Evolutionary conservation across 2,797 vertebrate genomes (phyloP).

Genomic region (Pangasius mekongensis): DNA sequence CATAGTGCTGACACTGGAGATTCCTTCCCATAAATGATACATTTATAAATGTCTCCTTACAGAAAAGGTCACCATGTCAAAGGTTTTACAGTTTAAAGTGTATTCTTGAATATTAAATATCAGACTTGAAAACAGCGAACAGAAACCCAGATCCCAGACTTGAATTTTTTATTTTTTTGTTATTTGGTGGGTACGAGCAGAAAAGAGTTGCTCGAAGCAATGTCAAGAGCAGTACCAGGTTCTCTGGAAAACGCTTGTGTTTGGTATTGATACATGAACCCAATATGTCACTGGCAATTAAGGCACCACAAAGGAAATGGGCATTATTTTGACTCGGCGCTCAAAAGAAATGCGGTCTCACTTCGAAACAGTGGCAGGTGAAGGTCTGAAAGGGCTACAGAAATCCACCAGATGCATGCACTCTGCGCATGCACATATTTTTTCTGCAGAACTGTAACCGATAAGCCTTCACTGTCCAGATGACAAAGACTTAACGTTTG

Average conservation of each 20-base stretch:
- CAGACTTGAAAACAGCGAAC: background rate
- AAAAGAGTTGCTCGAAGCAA: constrained; percentile 68
- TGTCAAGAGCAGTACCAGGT: constrained; percentile 73
- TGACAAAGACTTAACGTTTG: background rate
- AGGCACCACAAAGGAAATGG: constrained; percentile 69
- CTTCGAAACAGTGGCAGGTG: background rate
- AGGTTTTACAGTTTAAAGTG: background rate
- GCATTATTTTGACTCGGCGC: constrained; percentile 62
- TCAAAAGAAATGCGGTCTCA: background rate
- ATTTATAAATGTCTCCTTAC: background rate
- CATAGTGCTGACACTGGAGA: background rate
- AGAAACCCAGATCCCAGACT: background rate
- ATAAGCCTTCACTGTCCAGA: background rate
- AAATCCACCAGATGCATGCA: background rate
- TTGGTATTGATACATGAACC: constrained; percentile 75
- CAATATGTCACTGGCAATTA: constrained; percentile 78
- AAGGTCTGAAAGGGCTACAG: background rate
- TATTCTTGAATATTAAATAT: background rate
- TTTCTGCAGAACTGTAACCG: background rate
- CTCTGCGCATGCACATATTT: background rate
- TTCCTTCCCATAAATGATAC: background rate
- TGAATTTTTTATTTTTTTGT: background rate
- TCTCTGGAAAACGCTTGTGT: constrained; percentile 66
- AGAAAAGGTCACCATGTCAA: background rate
- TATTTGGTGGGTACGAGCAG: background rate